These are phyloP conservation scores for Danio jaintianensis DNA, from an alignment of 2,797 vertebrate genomes.

Conservation along the genomic window DNA sequence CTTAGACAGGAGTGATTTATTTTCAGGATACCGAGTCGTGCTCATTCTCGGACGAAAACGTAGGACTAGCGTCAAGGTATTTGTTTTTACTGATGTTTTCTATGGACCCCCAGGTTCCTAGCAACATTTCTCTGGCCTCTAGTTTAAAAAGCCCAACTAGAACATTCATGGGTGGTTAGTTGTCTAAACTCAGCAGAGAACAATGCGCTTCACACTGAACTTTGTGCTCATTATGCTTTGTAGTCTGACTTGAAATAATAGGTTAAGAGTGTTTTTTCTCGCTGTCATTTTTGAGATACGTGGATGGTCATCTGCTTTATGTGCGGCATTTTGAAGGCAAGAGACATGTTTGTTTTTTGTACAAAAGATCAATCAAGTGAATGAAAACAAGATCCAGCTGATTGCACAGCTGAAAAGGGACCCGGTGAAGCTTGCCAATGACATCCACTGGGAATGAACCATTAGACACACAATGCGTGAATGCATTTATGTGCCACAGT, in stretches of 20 bases:
- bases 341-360: conserved; percentile 29
- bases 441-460: conserved; percentile 64
- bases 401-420: conserved; percentile 59
- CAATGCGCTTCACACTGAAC: neutral
- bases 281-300: conserved; percentile 1
- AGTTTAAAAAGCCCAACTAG: neutral
- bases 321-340: conserved; percentile 29
- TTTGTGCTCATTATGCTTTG: conserved; percentile 2
- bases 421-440: conserved; percentile 61
- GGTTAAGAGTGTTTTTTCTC: neutral
- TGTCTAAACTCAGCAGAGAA: neutral
- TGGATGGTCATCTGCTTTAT: conserved; percentile 31
- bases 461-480: conserved; percentile 9
- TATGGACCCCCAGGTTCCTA: neutral
- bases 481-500: conserved; percentile 12
- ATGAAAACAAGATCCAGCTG: conserved; percentile 52
- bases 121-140: neutral
- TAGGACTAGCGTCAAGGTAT: neutral
- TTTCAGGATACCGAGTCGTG: too few relatives aligned
- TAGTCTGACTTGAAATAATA: conserved; percentile 15
- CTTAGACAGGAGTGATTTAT: too few relatives aligned
- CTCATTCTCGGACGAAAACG: neutral
- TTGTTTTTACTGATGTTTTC: neutral
- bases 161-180: neutral
- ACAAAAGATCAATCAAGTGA: conserved; percentile 45